Percentiles rank a stretch among this genome's conserved stretches.
Evolutionary conservation across 2,797 vertebrate species (phyloP).

Genomic region (Gila robusta): DNA sequence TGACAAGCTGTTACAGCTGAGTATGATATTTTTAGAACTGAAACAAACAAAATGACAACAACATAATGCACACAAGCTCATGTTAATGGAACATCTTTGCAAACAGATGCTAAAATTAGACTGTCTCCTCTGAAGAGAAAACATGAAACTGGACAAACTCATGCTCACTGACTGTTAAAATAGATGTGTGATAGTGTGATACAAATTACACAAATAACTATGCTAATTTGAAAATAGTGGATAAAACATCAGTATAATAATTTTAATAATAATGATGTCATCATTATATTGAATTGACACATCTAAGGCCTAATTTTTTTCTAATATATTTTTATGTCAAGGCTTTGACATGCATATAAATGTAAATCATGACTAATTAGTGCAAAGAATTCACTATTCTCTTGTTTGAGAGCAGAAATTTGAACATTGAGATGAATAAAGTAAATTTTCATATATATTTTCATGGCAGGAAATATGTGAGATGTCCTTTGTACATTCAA

Average conservation of each 20-base stretch:
- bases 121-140: constrained; percentile 11
- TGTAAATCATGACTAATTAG: neutral
- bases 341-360: neutral
- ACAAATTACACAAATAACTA: neutral
- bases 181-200: neutral
- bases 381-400: neutral
- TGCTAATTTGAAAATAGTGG: neutral
- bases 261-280: neutral
- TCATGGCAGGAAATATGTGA: neutral
- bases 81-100: neutral
- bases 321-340: neutral
- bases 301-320: neutral
- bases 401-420: neutral
- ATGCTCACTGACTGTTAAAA: neutral
- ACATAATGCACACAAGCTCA: neutral
- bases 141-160: neutral
- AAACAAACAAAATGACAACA: neutral
- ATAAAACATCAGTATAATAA: constrained; percentile 1
- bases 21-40: neutral
- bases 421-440: neutral
- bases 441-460: neutral
- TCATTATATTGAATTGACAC: neutral
- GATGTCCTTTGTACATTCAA: neutral
- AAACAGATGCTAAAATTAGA: neutral
- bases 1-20: neutral